These are phyloP conservation scores for Scyliorhinus canicula DNA, from an alignment of 2,797 vertebrate genomes.

Conservation along the genomic window DNA sequence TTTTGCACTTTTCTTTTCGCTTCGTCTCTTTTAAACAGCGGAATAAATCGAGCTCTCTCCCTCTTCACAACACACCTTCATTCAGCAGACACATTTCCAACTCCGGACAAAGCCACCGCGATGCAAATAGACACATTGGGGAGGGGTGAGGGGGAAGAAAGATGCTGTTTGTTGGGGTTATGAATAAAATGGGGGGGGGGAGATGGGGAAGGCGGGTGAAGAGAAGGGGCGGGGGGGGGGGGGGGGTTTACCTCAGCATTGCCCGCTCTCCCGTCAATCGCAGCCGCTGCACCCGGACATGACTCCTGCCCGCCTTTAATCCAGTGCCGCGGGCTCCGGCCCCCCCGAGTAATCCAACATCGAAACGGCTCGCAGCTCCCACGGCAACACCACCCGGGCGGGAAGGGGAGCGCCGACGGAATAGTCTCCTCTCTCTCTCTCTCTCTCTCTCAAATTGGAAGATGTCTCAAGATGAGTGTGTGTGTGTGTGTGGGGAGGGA, in stretches of 20 bases:
- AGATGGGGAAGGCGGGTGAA: not conserved
- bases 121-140: no score
- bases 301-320: no score
- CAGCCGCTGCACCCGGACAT: not conserved
- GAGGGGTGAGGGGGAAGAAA: no score
- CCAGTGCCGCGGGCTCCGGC: not conserved
- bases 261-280: not conserved
- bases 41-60: not conserved
- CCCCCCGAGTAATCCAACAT: slow-evolving; percentile 26
- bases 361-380: slow-evolving; percentile 13
- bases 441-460: no score
- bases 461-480: not conserved
- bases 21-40: not conserved
- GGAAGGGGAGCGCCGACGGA: not conserved
- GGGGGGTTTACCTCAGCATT: slow-evolving; percentile 16
- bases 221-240: not conserved
- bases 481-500: not conserved
- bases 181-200: not conserved
- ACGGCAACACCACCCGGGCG: not conserved
- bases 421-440: no score
- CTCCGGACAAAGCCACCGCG: not conserved
- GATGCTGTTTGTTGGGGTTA: not conserved
- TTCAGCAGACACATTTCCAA: not conserved
- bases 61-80: not conserved
- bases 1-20: not conserved